These are phyloP conservation scores for Dysmachus trigonus DNA, from an alignment of 2,888 invertebrate species.

Conservation along the genomic window DNA sequence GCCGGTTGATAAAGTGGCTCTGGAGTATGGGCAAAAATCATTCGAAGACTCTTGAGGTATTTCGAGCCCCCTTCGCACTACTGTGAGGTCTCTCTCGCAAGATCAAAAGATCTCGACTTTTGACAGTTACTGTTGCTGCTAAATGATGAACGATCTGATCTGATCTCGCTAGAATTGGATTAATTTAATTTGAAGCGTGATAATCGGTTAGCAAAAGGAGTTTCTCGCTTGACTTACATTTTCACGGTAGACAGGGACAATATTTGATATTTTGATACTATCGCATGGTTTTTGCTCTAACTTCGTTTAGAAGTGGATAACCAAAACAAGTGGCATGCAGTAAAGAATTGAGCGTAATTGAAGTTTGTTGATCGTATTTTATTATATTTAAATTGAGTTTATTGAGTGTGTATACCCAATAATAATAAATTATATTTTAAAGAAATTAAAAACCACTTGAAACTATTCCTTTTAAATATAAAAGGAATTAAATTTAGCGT, in stretches of 20 bases:
- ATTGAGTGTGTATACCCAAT: too few relatives aligned
- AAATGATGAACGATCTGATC: background rate
- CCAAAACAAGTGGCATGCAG: background rate
- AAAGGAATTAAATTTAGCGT: too few relatives aligned
- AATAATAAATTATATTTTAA: too few relatives aligned
- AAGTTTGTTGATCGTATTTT: too few relatives aligned
- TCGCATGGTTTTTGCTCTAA: background rate
- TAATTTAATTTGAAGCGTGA: constrained; percentile 13
- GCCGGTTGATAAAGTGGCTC: background rate
- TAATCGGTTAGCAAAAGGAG: background rate
- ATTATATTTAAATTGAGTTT: too few relatives aligned
- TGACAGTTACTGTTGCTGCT: background rate
- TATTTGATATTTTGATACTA: background rate
- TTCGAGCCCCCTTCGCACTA: background rate
- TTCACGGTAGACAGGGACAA: background rate
- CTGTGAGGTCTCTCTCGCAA: constrained; percentile 5
- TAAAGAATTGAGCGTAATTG: too few relatives aligned
- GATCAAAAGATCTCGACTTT: constrained; percentile 22
- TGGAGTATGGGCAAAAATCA: constrained; percentile 11
- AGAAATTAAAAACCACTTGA: too few relatives aligned
- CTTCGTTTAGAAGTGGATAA: background rate
- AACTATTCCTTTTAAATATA: too few relatives aligned
- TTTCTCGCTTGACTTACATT: background rate
- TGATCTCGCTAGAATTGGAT: constrained; percentile 15
- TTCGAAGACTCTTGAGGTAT: background rate